Percentiles rank a stretch among this genome's conserved stretches.
phyloP scores from a whole-genome alignment of 2,113 vertebrate genomes.

The Orthonyx spaldingii region DNA sequence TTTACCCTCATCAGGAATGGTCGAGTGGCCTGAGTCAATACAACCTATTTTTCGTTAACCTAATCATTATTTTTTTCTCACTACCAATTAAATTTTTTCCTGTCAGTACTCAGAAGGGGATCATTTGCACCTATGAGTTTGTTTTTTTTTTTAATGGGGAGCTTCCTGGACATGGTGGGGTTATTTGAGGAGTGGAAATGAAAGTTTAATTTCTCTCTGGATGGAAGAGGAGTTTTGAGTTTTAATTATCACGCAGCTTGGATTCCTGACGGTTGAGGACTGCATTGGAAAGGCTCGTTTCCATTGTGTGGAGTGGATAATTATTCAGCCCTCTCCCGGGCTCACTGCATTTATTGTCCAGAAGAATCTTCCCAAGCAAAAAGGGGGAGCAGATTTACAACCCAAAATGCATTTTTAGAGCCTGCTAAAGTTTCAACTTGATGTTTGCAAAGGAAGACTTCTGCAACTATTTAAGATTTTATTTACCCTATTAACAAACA shows the following conservation, averaged over 20 bases:
- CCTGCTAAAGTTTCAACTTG: neutral
- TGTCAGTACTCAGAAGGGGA: neutral
- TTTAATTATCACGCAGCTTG: slow-evolving; percentile 37
- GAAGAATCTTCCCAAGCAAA: slow-evolving; percentile 52
- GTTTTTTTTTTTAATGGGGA: neutral
- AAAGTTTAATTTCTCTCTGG: neutral
- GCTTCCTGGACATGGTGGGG: neutral
- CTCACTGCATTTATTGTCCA: slow-evolving; percentile 38
- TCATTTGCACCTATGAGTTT: neutral
- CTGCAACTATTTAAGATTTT: neutral
- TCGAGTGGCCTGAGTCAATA: neutral
- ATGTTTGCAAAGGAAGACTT: neutral
- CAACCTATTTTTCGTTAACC: slow-evolving; percentile 16
- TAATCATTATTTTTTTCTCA: neutral
- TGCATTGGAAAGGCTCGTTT: neutral
- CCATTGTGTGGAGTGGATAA: slow-evolving; percentile 47
- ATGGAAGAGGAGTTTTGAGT: neutral
- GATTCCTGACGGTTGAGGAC: slow-evolving; percentile 41
- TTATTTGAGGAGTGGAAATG: neutral
- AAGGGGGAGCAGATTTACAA: slow-evolving; percentile 1
- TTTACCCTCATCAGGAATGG: slow-evolving; percentile 28
- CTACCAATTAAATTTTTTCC: slow-evolving; percentile 15
- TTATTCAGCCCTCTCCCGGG: slow-evolving; percentile 42
- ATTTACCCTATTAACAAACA: neutral
- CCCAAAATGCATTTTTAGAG: neutral